These are phyloP conservation scores for Gavia stellata DNA, from an alignment of 2,113 vertebrate species.

Conservation along the genomic window DNA sequence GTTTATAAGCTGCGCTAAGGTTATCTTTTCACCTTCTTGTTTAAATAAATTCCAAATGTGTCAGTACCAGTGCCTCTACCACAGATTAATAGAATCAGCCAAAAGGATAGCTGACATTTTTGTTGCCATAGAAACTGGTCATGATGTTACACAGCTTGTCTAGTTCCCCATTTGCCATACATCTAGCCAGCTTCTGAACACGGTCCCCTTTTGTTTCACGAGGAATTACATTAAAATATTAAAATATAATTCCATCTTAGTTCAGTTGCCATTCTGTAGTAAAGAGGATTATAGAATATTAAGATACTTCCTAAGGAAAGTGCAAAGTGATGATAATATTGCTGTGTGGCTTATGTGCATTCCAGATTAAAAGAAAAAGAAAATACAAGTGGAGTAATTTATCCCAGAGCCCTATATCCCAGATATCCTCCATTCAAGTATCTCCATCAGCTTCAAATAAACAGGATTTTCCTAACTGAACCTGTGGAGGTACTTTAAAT, in stretches of 20 bases:
- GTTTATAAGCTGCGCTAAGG: conserved; percentile 58
- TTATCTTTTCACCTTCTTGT: conserved; percentile 71
- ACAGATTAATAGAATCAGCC: conserved; percentile 77
- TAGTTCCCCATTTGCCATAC: conserved; percentile 70
- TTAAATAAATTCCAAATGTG: conserved; percentile 75
- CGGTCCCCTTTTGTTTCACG: conserved; percentile 74
- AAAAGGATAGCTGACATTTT: conserved; percentile 86
- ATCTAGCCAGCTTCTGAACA: conserved; percentile 70
- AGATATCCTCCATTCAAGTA: conserved; percentile 40
- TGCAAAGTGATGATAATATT: conserved; percentile 62
- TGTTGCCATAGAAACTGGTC: conserved; percentile 84
- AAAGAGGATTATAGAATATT: conserved; percentile 71
- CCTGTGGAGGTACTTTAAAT: neutral
- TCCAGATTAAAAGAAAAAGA: conserved; percentile 45
- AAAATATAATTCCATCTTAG: conserved; percentile 71
- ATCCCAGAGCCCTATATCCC: conserved; percentile 35
- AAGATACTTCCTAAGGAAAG: conserved; percentile 63
- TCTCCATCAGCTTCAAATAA: conserved; percentile 39
- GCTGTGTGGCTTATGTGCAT: conserved; percentile 35
- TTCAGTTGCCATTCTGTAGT: conserved; percentile 59
- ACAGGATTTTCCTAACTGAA: neutral
- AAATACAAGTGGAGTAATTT: conserved; percentile 55
- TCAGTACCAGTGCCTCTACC: conserved; percentile 73
- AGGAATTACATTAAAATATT: conserved; percentile 76
- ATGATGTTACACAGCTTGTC: conserved; percentile 75